A percentile compares a stretch with the other conserved stretches of the same genome.
Conservation (phyloP, 35 echinoderm and acorn worm species). For the Ptychodera flava region DNA sequence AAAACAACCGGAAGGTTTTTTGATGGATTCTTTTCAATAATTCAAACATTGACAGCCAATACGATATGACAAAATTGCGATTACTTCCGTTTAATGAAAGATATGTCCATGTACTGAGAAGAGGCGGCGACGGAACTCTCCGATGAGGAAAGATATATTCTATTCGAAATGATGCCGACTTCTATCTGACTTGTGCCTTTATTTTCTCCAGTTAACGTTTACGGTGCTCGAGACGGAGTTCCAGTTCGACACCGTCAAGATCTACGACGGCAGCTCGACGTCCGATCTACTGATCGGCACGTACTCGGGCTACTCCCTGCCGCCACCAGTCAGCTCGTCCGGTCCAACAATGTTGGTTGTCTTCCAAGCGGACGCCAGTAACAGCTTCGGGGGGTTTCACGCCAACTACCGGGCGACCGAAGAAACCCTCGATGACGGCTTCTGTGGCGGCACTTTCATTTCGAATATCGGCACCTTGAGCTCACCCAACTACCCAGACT, state of each 20-base stretch:
- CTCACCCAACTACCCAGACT: conserved; percentile 20
- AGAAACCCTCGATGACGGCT: background rate
- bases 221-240: background rate
- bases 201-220: background rate
- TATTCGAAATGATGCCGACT: too few relatives aligned
- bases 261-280: background rate
- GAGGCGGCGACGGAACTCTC: too few relatives aligned
- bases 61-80: too few relatives aligned
- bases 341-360: background rate
- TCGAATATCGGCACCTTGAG: background rate
- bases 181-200: too few relatives aligned
- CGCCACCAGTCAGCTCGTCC: background rate
- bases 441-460: conserved; percentile 16
- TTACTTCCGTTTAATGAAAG: too few relatives aligned
- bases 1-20: too few relatives aligned
- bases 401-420: background rate
- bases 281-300: background rate
- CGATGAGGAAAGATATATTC: too few relatives aligned
- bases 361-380: background rate
- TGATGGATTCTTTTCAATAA: too few relatives aligned
- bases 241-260: background rate
- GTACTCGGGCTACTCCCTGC: background rate
- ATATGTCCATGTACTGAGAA: too few relatives aligned
- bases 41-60: too few relatives aligned
- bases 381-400: background rate